Evolutionary conservation across 2,113 vertebrate species (phyloP).

Genomic region (Muntiacus muntjak): DNA sequence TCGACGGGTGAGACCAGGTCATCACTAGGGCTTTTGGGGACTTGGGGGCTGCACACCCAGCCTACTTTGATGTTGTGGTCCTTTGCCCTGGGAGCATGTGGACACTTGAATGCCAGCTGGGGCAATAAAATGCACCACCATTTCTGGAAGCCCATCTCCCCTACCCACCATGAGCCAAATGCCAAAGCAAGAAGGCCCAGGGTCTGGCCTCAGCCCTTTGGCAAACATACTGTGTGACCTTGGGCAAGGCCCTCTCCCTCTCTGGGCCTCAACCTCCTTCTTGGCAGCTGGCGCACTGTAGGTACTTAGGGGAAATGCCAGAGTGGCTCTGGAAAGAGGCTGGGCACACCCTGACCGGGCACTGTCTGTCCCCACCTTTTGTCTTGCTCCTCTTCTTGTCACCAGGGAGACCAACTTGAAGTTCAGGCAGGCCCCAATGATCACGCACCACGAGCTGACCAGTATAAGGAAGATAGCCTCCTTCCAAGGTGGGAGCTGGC

Average conservation of each 20-base stretch:
- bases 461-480: constrained; percentile 78
- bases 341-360: not conserved
- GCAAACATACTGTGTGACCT: not conserved
- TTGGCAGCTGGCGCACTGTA: accelerated
- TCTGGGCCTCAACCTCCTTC: not conserved
- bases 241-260: not conserved
- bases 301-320: not conserved
- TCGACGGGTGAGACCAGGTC: constrained; percentile 87
- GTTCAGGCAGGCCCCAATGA: constrained; percentile 87
- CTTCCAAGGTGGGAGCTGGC: constrained; percentile 86
- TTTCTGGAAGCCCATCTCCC: not conserved
- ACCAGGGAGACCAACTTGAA: constrained; percentile 94
- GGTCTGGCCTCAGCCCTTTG: not conserved
- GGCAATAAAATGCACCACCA: no score
- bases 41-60: accelerated
- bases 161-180: not conserved
- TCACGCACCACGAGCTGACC: constrained; percentile 86
- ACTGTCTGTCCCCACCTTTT: not conserved
- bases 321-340: not conserved
- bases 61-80: accelerated
- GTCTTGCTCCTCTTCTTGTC: not conserved
- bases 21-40: accelerated
- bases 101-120: not conserved
- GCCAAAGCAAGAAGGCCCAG: no score
- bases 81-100: accelerated